Evolutionary conservation across 2,797 vertebrate genomes (phyloP), one percentile per base, ranked within the genome.

Genomic region (Micromesistius poutassou): DNA sequence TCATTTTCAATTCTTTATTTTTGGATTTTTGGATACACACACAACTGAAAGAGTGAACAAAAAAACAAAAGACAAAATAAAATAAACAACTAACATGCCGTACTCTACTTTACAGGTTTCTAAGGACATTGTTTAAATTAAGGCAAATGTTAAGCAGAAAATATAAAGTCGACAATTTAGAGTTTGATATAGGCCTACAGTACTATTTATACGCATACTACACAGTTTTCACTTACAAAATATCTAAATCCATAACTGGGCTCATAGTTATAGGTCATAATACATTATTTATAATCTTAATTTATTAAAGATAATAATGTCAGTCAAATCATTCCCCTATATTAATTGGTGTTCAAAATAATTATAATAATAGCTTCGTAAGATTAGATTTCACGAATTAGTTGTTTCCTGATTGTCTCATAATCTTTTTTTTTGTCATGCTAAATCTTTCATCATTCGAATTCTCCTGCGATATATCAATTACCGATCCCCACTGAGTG

Each of bases 381-480:
- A 30, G 62, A 68, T 68, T 68, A 68, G 62, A 68, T 28, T 68
- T 68, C 16, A 68, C 28, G n/a, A 68, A 12, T 68, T 68, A 68
- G n/a, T 68, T 68, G 62, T 28, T 68, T 68, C 62, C 62, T 68
- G n/a, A 68, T 68, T 68, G 62, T 68, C 62, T 68, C 62, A 12
- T 68, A n/a, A 28, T 28, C 25, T 62, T 10, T 38, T 38, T 38
- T 5, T 10, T 62, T 62, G 46, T 22, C 8, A 8, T 62, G 7
- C 55, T 25, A 62, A 68, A 28, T 68, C n/a, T 68, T 68, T 28
- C 12, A 9, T 68, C 62, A 68, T 25, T 62, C 55, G 5, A 25
- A 28, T 28, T 25, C 10, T 68, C 62, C 62, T 28, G 62, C 62
- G 4, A 3, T 13, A 10, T 12, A 68, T 68, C 62, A 68, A 12